phyloP scores from a whole-genome alignment of 2,888 invertebrate species.

The Amorpha juglandis region DNA sequence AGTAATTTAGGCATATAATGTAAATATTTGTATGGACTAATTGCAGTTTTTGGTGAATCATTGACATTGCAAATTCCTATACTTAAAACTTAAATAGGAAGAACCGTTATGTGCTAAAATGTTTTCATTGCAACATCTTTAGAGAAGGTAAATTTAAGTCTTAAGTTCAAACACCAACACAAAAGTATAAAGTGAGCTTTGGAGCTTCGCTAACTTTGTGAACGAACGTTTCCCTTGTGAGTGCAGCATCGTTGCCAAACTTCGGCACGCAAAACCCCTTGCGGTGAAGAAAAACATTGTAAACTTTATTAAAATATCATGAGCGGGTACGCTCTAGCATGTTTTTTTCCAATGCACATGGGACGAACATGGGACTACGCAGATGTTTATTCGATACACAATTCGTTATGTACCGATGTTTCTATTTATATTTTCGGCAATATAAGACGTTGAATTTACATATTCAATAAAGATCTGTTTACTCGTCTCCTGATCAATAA shows the following conservation, averaged over 20 bases:
- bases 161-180: slow-evolving; percentile 22
- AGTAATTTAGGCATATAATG: slow-evolving; percentile 36
- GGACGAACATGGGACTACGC: slow-evolving; percentile 12
- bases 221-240: slow-evolving; percentile 22
- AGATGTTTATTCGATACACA: slow-evolving; percentile 15
- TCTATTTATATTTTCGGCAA: slow-evolving; percentile 19
- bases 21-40: slow-evolving; percentile 26
- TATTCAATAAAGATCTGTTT: slow-evolving; percentile 15
- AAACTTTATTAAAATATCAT: slow-evolving; percentile 22
- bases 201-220: slow-evolving; percentile 23
- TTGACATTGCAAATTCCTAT: neutral
- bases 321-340: neutral
- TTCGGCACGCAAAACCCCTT: slow-evolving; percentile 19
- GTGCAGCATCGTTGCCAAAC: slow-evolving; percentile 20
- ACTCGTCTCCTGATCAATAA: slow-evolving; percentile 1
- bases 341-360: slow-evolving; percentile 19
- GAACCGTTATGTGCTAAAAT: slow-evolving; percentile 1
- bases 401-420: slow-evolving; percentile 17
- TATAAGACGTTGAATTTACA: slow-evolving; percentile 10
- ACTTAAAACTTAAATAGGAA: slow-evolving; percentile 4
- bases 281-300: slow-evolving; percentile 22
- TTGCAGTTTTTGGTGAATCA: slow-evolving; percentile 9
- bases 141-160: slow-evolving; percentile 13
- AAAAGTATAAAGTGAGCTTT: slow-evolving; percentile 24
- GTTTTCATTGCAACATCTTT: slow-evolving; percentile 16